Percentiles rank a stretch among this genome's conserved stretches.
phyloP scores from a whole-genome alignment of 2,113 vertebrate genomes.

The Tychaedon coryphoeus region DNA sequence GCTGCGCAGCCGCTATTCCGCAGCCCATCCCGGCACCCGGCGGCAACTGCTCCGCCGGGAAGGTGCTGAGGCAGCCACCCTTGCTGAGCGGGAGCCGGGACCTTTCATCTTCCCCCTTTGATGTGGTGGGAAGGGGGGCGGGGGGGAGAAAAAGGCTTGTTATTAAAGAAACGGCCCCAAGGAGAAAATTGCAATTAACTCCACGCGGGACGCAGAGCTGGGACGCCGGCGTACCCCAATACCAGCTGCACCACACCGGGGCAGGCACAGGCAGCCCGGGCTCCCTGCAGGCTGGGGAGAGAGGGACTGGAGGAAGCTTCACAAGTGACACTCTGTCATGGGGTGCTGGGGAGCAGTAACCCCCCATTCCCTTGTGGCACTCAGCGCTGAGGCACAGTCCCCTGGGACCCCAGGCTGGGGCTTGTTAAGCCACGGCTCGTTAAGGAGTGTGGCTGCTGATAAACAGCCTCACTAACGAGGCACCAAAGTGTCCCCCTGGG shows the following conservation, averaged over 20 bases:
- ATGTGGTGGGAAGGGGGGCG: constrained; percentile 31
- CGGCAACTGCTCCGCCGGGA: background rate
- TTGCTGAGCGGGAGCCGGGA: background rate
- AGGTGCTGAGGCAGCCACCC: constrained; percentile 47
- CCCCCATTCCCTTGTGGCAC: background rate
- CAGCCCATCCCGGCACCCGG: constrained; percentile 4
- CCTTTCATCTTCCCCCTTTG: constrained; percentile 50
- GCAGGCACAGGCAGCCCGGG: background rate
- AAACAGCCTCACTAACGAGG: constrained; percentile 22
- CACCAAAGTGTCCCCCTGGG: background rate
- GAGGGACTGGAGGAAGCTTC: accelerated
- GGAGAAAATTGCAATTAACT: constrained; percentile 39
- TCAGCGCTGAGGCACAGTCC: background rate
- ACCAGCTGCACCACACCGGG: background rate
- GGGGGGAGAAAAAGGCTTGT: background rate
- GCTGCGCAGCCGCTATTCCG: background rate
- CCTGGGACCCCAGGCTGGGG: background rate
- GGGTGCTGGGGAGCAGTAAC: background rate
- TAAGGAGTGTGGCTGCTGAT: background rate
- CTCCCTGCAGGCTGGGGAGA: background rate
- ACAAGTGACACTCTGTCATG: background rate
- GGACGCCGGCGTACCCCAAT: background rate
- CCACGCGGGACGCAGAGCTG: background rate
- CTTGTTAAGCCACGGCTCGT: background rate
- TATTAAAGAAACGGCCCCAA: constrained; percentile 50